Evolutionary conservation across 1,140 invertebrate genomes (phyloP).

Genomic region (Lordiphosa stackelbergi): DNA sequence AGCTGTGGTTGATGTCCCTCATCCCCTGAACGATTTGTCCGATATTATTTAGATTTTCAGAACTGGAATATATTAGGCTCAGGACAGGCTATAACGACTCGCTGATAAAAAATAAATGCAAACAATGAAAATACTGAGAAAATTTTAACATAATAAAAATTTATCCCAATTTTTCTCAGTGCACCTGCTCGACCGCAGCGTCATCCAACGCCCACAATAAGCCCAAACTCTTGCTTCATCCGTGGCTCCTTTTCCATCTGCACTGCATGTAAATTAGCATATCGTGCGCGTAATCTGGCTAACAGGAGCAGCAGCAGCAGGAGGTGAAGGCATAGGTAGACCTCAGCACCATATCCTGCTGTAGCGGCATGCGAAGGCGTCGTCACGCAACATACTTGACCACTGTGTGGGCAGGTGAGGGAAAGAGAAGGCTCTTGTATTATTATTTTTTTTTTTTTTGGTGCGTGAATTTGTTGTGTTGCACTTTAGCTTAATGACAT

Average conservation of each 20-base stretch:
- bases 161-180: not conserved
- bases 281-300: slow-evolving; percentile 73
- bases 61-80: no score
- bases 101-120: no score
- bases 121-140: no score
- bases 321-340: not conserved
- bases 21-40: no score
- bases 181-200: not conserved
- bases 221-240: slow-evolving; percentile 30
- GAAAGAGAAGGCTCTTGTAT: no score
- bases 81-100: no score
- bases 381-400: slow-evolving; percentile 65
- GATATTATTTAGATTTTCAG: no score
- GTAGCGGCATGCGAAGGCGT: slow-evolving; percentile 72
- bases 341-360: slow-evolving; percentile 44
- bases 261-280: slow-evolving; percentile 71
- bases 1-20: no score
- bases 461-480: slow-evolving; percentile 43
- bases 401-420: slow-evolving; percentile 63
- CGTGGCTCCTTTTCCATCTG: slow-evolving; percentile 28
- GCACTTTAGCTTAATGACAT: slow-evolving; percentile 74
- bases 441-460: slow-evolving; percentile 8
- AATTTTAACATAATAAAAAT: no score
- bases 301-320: slow-evolving; percentile 40
- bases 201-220: slow-evolving; percentile 7